These are phyloP conservation scores for Crioceris asparagi DNA, from an alignment of 2,888 invertebrate genomes.

Conservation along the genomic window DNA sequence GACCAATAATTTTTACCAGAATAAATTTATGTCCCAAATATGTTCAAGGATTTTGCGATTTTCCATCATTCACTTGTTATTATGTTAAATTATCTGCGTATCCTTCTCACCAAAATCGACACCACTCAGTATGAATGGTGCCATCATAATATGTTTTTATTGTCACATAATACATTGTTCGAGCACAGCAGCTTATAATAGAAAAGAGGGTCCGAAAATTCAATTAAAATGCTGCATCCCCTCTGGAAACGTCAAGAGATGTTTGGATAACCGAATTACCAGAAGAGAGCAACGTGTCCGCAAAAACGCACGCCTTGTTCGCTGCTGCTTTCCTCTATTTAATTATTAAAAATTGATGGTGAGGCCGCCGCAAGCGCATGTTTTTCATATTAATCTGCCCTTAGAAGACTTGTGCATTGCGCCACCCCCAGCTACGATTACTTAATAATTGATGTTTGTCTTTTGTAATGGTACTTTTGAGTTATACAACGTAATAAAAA, in stretches of 20 bases:
- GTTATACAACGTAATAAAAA: too few species aligned
- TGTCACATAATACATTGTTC: not conserved
- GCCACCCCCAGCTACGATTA: not conserved
- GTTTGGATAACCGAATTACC: slow-evolving; percentile 30
- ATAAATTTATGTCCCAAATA: too few species aligned
- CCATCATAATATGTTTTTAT: not conserved
- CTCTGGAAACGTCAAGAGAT: slow-evolving; percentile 14
- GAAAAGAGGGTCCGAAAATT: not conserved
- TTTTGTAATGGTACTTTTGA: too few species aligned
- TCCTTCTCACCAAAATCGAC: not conserved
- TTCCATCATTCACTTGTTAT: too few species aligned
- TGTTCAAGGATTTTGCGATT: too few species aligned
- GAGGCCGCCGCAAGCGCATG: slow-evolving; percentile 19
- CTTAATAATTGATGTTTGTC: not conserved
- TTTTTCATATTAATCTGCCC: slow-evolving; percentile 14
- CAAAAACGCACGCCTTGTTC: slow-evolving; percentile 1
- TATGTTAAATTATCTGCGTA: too few species aligned
- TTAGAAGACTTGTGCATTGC: not conserved
- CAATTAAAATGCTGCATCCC: not conserved
- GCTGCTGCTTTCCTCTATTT: slow-evolving; percentile 22
- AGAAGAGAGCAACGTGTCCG: slow-evolving; percentile 17
- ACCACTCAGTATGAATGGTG: not conserved
- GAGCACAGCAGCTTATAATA: not conserved
- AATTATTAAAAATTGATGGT: slow-evolving; percentile 28
- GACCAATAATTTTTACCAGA: too few species aligned